Evolutionary conservation across 2,797 vertebrate genomes (phyloP).

Genomic region (Silurus lanzhouensis): DNA sequence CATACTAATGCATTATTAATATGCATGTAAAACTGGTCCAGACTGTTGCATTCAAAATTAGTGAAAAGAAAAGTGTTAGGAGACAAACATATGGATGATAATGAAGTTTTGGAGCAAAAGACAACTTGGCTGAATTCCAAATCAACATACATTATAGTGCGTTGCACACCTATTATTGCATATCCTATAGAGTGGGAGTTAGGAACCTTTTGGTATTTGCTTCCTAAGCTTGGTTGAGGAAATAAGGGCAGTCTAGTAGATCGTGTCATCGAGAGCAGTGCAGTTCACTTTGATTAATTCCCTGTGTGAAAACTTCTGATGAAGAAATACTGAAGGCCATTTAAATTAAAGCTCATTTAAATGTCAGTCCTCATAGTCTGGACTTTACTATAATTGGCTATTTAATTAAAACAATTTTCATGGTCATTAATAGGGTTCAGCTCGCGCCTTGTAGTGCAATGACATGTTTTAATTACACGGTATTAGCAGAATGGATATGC

Average conservation of each 20-base stretch:
- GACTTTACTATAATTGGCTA: constrained; percentile 99
- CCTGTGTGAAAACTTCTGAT: constrained; percentile 96
- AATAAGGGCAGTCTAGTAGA: constrained; percentile 82
- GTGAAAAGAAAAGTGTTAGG: neutral
- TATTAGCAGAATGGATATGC: constrained; percentile 99
- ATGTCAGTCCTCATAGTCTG: constrained; percentile 99
- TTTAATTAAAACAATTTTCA: constrained; percentile 99
- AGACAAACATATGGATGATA: neutral
- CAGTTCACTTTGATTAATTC: constrained; percentile 84
- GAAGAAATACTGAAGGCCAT: constrained; percentile 99
- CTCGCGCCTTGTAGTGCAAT: constrained; percentile 99
- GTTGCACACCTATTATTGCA: neutral
- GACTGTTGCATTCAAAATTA: neutral
- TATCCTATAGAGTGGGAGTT: neutral
- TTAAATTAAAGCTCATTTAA: constrained; percentile 99
- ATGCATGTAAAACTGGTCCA: neutral
- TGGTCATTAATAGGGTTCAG: constrained; percentile 97
- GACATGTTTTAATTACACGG: constrained; percentile 99
- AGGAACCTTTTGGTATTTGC: neutral
- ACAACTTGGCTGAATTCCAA: neutral
- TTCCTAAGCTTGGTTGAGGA: constrained; percentile 74
- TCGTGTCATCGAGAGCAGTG: constrained; percentile 76
- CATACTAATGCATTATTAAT: neutral
- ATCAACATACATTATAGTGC: neutral
- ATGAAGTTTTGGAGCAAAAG: neutral